Evolutionary conservation across 2,888 invertebrate genomes (phyloP).

Genomic region (Himalopsyche tibetana): DNA sequence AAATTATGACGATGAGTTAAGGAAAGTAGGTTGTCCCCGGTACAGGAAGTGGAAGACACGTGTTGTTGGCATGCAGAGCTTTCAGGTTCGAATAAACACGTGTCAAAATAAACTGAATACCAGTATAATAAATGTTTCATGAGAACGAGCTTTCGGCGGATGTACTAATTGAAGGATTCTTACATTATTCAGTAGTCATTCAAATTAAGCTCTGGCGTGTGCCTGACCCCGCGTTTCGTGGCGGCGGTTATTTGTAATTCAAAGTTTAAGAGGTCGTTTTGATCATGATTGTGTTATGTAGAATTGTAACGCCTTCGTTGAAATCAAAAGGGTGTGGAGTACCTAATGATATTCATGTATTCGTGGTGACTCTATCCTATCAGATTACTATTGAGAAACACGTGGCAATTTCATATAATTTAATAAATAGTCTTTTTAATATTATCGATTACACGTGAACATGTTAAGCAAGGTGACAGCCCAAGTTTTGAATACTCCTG

Average conservation of each 20-base stretch:
- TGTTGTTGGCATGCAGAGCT: slow-evolving; percentile 40
- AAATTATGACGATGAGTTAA: slow-evolving; percentile 44
- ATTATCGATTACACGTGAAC: no score
- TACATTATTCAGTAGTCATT: slow-evolving; percentile 27
- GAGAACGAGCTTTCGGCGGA: slow-evolving; percentile 46
- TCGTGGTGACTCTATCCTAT: no score
- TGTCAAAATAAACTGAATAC: slow-evolving; percentile 46
- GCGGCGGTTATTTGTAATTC: not conserved
- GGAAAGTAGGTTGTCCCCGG: slow-evolving; percentile 8
- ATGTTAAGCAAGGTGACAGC: no score
- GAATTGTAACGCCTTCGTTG: not conserved
- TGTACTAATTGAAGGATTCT: slow-evolving; percentile 52
- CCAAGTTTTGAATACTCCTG: no score
- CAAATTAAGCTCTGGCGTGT: slow-evolving; percentile 31
- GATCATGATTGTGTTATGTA: not conserved
- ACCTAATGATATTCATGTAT: not conserved
- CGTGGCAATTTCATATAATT: no score
- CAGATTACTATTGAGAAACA: no score
- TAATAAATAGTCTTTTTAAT: no score
- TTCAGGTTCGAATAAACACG: slow-evolving; percentile 48
- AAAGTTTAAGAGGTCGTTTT: not conserved
- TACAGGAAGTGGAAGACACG: slow-evolving; percentile 43
- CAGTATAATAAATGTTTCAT: slow-evolving; percentile 44
- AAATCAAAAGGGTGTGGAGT: not conserved
- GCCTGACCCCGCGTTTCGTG: not conserved